Base-by-base conservation (phyloP, 2,113 vertebrate species). In the Megalops atlanticus region DNA sequence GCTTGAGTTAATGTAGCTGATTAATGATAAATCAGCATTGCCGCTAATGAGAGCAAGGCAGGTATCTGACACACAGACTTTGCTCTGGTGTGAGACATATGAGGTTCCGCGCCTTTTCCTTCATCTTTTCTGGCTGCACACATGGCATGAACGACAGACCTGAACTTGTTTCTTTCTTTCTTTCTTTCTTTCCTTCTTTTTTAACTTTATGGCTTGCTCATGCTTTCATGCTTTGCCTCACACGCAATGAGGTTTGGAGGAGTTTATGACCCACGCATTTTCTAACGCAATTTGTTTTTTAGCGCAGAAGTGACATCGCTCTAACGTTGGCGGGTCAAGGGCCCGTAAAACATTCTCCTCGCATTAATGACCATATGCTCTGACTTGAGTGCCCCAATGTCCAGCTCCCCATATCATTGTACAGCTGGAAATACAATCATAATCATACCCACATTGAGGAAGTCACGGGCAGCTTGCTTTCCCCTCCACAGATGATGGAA, bases 211-310 rank as follows among this genome's bases (percentile, higher is more conserved):
- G 85, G 40, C 83, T 10, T 15, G 4, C 72, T 36, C 49, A 84
- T 78, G 3, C 85, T 90, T 91, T 90, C 88, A 90, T 84, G 89
- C 86, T 86, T 89, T 88, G 85, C 88, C 90, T 89, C 89, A 90
- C 90, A 81, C 87, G 88, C 92, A 87, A 86, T 76, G 78, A 91
- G 92, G 85, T 93, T 92, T 93, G 89, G 89, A 91, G 86, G 86
- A 80, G 90, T 94, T 95, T 93, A 93, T 88, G 87, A 87, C 87
- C 89, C 83, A 88, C 92, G 91, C 94, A 91, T 93, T 92, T 1
- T 92, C 87, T 89, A 89, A 84, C 82, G 92, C 90, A 94, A 94
- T 94, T 94, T 94, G 92, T 94, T 91, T 88, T 90, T 89, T 82
- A 86, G 90, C 90, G 89, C 91, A 89, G 89, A 90, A 85, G 86